Conservation (phyloP, 2,888 invertebrate genomes). For the Automeris io region DNA sequence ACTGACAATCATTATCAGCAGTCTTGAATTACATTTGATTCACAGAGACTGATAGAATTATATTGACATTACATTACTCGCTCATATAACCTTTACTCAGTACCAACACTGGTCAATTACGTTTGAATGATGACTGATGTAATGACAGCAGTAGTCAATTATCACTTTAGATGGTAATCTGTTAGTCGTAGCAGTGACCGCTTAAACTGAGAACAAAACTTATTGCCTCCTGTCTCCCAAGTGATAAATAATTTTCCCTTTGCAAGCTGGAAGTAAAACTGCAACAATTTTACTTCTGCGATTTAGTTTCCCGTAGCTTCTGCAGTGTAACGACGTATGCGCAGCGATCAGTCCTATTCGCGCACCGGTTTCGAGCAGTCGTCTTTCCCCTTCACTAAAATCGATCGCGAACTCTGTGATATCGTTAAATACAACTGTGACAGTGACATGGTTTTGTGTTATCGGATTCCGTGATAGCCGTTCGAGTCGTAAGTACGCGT, state of each 20-base stretch:
- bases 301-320: conserved; percentile 32
- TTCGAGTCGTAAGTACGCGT: conserved; percentile 52
- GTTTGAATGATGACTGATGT: no score
- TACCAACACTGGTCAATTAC: no score
- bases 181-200: no score
- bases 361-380: conserved; percentile 33
- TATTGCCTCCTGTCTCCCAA: no score
- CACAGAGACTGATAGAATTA: no score
- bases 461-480: conserved; percentile 61
- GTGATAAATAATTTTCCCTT: conserved; percentile 31
- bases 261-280: conserved; percentile 31
- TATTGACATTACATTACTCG: no score
- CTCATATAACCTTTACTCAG: no score
- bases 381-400: conserved; percentile 28
- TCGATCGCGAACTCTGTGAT: conserved; percentile 31
- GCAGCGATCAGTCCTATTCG: conserved; percentile 39
- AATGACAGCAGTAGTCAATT: no score
- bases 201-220: no score
- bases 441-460: conserved; percentile 73
- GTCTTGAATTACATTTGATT: no score
- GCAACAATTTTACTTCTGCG: conserved; percentile 39
- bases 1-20: no score
- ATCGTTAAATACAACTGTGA: conserved; percentile 50
- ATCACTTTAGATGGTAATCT: no score
- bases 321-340: conserved; percentile 39